These are phyloP conservation scores for Loripinus fragilis DNA, from an alignment of 2,888 invertebrate species.

Conservation along the genomic window DNA sequence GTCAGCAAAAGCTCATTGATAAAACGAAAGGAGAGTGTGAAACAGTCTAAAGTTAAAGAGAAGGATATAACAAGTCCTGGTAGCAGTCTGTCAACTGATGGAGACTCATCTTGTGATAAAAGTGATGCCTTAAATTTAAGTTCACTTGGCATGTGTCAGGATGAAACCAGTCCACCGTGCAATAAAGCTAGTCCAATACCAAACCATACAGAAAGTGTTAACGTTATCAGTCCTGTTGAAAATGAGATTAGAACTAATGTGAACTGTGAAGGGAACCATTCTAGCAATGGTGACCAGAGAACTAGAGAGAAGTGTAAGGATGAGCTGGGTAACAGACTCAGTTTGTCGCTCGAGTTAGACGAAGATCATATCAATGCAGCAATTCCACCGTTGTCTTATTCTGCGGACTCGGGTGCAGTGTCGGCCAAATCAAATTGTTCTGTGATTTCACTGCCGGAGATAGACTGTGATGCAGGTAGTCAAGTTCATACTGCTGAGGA, in stretches of 20 bases:
- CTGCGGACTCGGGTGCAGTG: background rate
- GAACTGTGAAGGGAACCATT: background rate
- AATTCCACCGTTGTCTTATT: background rate
- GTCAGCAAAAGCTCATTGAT: constrained; percentile 58
- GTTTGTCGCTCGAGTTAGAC: constrained; percentile 6
- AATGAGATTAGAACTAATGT: background rate
- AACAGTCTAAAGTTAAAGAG: constrained; percentile 33
- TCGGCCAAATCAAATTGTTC: background rate
- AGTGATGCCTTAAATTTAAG: background rate
- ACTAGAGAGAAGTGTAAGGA: constrained; percentile 54
- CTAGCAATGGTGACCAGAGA: constrained; percentile 14
- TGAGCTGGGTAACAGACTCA: background rate
- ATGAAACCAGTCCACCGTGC: background rate
- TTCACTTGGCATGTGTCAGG: background rate
- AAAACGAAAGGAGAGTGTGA: constrained; percentile 19
- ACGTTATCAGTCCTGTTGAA: too few species aligned
- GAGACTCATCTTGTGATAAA: background rate
- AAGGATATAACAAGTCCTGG: constrained; percentile 51
- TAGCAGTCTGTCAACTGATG: background rate
- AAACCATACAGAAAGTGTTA: background rate
- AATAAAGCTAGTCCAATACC: constrained; percentile 13
- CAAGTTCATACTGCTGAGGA: background rate
- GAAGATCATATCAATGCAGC: background rate
- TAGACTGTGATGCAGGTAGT: background rate
- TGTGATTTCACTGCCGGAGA: background rate